Conservation (phyloP, 2,888 invertebrate species). For the Bhutanitis thaidina region DNA sequence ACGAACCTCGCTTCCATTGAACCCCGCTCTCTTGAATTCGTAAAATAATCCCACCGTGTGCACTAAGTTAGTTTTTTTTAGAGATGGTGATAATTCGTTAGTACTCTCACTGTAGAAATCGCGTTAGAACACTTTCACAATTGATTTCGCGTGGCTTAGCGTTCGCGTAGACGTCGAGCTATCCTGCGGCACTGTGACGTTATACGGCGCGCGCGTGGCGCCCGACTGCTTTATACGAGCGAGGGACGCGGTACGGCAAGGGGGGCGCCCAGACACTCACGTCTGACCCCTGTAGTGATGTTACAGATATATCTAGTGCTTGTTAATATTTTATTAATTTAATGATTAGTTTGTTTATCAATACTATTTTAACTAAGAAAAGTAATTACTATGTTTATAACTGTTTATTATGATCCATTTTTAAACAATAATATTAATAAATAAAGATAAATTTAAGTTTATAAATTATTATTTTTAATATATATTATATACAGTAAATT, state of each 20-base stretch:
- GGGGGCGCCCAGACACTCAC: conserved; percentile 39
- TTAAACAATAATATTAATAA: no score
- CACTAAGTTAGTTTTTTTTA: conserved; percentile 44
- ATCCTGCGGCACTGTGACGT: conserved; percentile 57
- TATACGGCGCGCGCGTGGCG: conserved; percentile 74
- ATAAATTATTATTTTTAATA: no score
- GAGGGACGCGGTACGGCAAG: conserved; percentile 36
- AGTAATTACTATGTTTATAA: background rate
- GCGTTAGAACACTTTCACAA: conserved; percentile 75
- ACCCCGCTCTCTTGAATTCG: conserved; percentile 61
- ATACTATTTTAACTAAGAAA: background rate
- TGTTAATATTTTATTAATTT: background rate
- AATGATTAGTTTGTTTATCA: background rate
- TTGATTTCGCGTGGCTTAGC: conserved; percentile 60
- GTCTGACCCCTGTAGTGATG: conserved; percentile 62
- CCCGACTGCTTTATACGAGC: conserved; percentile 50
- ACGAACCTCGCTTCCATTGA: conserved; percentile 81
- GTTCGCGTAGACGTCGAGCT: conserved; percentile 43
- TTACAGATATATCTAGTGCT: conserved; percentile 17
- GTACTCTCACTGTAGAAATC: conserved; percentile 70
- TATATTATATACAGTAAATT: no score
- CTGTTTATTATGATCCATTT: background rate
- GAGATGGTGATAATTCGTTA: conserved; percentile 37
- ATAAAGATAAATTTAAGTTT: no score
- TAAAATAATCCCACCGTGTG: conserved; percentile 57